phyloP scores from a whole-genome alignment of 2,888 invertebrate genomes.

The Ennomos quercinarius region DNA sequence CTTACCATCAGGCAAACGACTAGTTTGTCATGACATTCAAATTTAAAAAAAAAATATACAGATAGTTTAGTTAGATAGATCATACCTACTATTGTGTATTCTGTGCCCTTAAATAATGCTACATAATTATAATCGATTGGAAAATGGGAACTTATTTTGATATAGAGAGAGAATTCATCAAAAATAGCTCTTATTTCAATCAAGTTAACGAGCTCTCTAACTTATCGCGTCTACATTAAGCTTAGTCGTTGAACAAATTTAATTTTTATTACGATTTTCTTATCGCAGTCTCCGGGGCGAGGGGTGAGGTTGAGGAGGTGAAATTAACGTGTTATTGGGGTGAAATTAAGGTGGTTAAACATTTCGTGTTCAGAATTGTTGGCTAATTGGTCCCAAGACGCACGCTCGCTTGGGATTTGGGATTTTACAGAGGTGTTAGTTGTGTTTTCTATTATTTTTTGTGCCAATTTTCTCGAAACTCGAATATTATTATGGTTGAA shows the following conservation, averaged over 20 bases:
- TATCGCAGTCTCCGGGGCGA: conserved; percentile 40
- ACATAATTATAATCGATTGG: too few species aligned
- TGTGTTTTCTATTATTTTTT: conserved; percentile 7
- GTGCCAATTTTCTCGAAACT: too few species aligned
- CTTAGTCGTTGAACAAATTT: conserved; percentile 58
- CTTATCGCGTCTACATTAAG: conserved; percentile 36
- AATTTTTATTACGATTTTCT: conserved; percentile 59
- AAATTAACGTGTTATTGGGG: conserved; percentile 68
- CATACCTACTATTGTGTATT: too few species aligned
- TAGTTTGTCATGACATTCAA: too few species aligned
- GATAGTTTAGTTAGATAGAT: too few species aligned
- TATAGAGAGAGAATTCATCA: too few species aligned
- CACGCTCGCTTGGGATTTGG: conserved; percentile 43
- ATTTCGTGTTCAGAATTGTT: conserved; percentile 65
- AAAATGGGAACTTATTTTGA: too few species aligned
- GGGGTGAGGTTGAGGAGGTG: conserved; percentile 38
- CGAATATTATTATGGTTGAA: too few species aligned
- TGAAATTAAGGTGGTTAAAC: conserved; percentile 67
- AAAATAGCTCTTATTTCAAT: background rate
- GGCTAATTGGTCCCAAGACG: conserved; percentile 67
- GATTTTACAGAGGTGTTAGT: conserved; percentile 22
- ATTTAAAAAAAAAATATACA: too few species aligned
- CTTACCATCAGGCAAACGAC: too few species aligned
- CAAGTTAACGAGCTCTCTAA: conserved; percentile 9
- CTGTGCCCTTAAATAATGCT: too few species aligned